These are phyloP conservation scores for Rhodophaea formosa DNA, from an alignment of 2,888 invertebrate genomes.

Conservation along the genomic window DNA sequence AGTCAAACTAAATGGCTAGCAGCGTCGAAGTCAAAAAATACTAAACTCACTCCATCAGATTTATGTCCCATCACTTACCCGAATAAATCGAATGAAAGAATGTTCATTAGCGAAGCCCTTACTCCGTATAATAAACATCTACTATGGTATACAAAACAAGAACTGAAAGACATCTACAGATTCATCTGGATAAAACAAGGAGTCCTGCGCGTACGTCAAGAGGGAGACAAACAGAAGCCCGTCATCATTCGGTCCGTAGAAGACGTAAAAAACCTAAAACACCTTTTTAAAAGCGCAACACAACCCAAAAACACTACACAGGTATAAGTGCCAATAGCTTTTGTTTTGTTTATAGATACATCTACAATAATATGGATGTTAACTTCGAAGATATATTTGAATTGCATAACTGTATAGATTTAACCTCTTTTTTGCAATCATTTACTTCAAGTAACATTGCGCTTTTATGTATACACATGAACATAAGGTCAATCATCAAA, in stretches of 20 bases:
- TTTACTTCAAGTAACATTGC: too few relatives aligned
- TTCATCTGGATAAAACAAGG: not conserved
- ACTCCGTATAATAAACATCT: constrained; percentile 13
- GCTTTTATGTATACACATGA: too few relatives aligned
- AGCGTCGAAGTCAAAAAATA: not conserved
- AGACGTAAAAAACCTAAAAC: not conserved
- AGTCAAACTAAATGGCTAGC: not conserved
- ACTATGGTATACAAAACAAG: constrained; percentile 15
- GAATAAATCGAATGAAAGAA: not conserved
- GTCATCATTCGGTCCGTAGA: not conserved
- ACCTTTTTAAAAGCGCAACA: too few relatives aligned
- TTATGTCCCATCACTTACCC: too few relatives aligned
- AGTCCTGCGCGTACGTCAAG: not conserved
- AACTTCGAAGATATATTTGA: constrained; percentile 2
- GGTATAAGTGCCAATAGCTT: too few relatives aligned
- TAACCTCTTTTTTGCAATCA: constrained; percentile 3
- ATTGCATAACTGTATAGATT: constrained; percentile 4
- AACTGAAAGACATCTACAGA: not conserved
- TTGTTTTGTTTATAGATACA: not conserved
- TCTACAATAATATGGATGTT: not conserved
- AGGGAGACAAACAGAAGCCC: not conserved
- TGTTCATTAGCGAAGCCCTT: constrained; percentile 10
- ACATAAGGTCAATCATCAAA: constrained; percentile 22
- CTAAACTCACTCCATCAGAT: not conserved
- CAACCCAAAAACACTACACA: not conserved